Evolutionary conservation across 2,797 vertebrate species (phyloP).

Genomic region (Gymnoscopelus microlampas): DNA sequence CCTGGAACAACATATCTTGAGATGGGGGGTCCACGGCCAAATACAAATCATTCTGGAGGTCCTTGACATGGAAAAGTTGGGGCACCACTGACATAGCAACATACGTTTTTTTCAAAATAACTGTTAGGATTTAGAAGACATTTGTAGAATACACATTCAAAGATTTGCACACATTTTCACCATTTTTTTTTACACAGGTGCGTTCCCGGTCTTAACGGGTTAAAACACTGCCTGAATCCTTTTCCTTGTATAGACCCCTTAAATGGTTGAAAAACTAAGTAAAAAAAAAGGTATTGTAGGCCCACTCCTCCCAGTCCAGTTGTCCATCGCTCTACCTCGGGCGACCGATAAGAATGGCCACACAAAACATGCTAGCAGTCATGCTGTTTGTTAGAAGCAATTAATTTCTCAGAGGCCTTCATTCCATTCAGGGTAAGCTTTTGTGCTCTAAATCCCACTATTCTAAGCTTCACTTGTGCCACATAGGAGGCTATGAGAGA

Average conservation of each 20-base stretch:
- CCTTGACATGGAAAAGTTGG: too few relatives aligned
- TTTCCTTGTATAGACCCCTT: constrained; percentile 21
- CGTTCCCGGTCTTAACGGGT: too few relatives aligned
- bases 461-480: constrained; percentile 96
- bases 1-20: too few relatives aligned
- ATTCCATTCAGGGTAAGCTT: constrained; percentile 96
- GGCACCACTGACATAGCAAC: too few relatives aligned
- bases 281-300: constrained; percentile 57
- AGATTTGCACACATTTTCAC: too few relatives aligned
- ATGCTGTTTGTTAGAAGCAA: constrained; percentile 99
- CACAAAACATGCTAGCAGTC: constrained; percentile 97
- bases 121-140: too few relatives aligned
- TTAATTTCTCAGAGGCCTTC: constrained; percentile 99
- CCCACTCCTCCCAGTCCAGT: constrained; percentile 69
- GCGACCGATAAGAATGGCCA: constrained; percentile 93
- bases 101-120: too few relatives aligned
- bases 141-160: too few relatives aligned
- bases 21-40: too few relatives aligned
- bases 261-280: constrained; percentile 42
- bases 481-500: constrained; percentile 85
- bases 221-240: constrained; percentile 5
- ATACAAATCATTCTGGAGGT: too few relatives aligned
- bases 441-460: constrained; percentile 99
- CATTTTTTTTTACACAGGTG: too few relatives aligned
- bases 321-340: constrained; percentile 84